Base-by-base conservation (phyloP, 1,140 invertebrate genomes). In the Solen grandis region DNA sequence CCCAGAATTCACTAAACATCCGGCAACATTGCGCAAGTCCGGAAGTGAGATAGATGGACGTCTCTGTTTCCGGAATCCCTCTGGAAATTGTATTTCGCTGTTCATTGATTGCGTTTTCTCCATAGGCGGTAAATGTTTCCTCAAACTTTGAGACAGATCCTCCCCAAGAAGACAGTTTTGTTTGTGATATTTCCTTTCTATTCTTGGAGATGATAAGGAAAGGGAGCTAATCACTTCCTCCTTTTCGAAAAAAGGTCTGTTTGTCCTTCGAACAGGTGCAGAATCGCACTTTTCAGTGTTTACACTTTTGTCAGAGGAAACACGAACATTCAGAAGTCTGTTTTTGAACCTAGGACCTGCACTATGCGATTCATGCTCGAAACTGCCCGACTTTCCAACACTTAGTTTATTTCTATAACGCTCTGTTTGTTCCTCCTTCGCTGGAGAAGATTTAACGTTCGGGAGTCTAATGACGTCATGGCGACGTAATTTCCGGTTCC, bases 41-140 rank as follows among this genome's bases (percentile, higher is more conserved):
- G 76, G 76, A 62, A 79, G 76, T 79, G 76, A 79, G 16, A 79
- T 16, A 46, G 76, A 79, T 50, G 65, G 65, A 22, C 62, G 41
- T 19, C 76, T 68, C 27, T 68, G 52, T 57, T 69, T 60, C 5
- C 57, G 33, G 31, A 60, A 38, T 46, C 55, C 50, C 8, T 69
- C 66, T 10, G 76, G 63, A 50, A 50, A 33, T 2, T 79, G 19
- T 19, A 2, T 16, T 2, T 60, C 59, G 19, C 14, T 14, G 59
- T 31, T 60, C 25, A 16, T 60, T 22, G 16, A 1, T 55, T 55
- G 65, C 14, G 2, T 55, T 38, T 35, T 41, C 16, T 27, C 29
- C 8, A 76, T n/a, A 25, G 36, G 31, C 14, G 74, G 74, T 38
- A 76, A 76, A 38, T 65, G 33, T 55, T 57, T 22, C 10, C 41